Evolutionary conservation across 2,888 invertebrate species (phyloP), one percentile per base, ranked within the genome.

Genomic region (Hypolimnas misippus): DNA sequence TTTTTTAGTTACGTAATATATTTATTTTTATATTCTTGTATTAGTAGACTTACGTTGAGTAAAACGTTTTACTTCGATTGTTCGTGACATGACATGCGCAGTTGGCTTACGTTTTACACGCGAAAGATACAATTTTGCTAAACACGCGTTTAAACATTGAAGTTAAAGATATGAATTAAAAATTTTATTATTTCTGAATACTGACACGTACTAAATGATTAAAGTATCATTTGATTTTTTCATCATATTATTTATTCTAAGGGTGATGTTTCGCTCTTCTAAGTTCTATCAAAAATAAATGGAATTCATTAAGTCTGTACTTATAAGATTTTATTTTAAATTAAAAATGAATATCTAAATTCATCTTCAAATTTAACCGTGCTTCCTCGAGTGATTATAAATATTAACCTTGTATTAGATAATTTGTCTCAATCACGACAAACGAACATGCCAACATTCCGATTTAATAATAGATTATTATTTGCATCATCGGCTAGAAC

Each of bases 1-100:
- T 74, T 73, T 19, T 21, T 21, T 21, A 8, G 70, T 67, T 70
- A 67, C 69, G 62, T 71, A 72, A 70, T 75, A 72, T 62, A 57
- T 60, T 50, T 63, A 73, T 68, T 61, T 68, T 62, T 66, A 53
- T 35, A 50, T 42, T 55, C 55, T 65, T 35, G 33, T 38, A 40
- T 33, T 40, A 56, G 31, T 35, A n/a, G 44, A 6, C 14, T 10
- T 14, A 38, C 33, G 33, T 14, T 54, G 16, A 65, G 29, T 21
- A 51, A 19, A 66, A 58, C 51, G 38, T 54, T 51, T 42, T 33
- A 55, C 54, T 44, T 56, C 31, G 25, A 68, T 70, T 67, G 70
- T 65, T 69, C 53, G 67, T 58, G 70, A 67, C 65, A 58, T 58
- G 70, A 67, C 65, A 58, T 65, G 65, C 65, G 65, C 65, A 62